Percentiles rank a stretch among this genome's conserved stretches.
These are phyloP conservation scores for Dryocosmus kuriphilus DNA, from an alignment of 2,888 invertebrate genomes.

Conservation along the genomic window DNA sequence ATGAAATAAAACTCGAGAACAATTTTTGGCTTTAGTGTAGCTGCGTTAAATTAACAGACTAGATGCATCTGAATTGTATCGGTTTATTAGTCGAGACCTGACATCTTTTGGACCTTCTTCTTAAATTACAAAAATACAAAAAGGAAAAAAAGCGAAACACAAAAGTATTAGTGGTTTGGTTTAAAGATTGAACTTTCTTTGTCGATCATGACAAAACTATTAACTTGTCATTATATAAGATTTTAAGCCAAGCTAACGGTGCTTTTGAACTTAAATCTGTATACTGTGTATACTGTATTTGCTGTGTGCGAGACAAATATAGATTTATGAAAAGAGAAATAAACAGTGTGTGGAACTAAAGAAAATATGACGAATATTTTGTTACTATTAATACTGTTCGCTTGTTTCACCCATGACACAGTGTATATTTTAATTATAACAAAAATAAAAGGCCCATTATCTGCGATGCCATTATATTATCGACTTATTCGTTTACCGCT, in stretches of 20 bases:
- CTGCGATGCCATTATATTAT: constrained; percentile 59
- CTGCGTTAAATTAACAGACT: constrained; percentile 26
- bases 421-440: constrained; percentile 78
- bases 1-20: not conserved
- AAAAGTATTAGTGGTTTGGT: constrained; percentile 70
- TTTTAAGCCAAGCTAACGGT: constrained; percentile 69
- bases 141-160: constrained; percentile 55
- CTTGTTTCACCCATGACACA: constrained; percentile 78
- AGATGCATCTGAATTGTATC: constrained; percentile 29
- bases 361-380: constrained; percentile 75
- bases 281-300: constrained; percentile 76
- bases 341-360: constrained; percentile 70
- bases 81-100: constrained; percentile 35
- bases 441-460: constrained; percentile 72
- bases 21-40: constrained; percentile 46
- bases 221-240: constrained; percentile 45
- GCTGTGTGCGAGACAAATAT: constrained; percentile 66
- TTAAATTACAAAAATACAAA: constrained; percentile 44
- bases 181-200: constrained; percentile 55
- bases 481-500: constrained; percentile 39
- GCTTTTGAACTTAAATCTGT: constrained; percentile 74
- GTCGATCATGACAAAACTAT: constrained; percentile 17
- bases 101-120: constrained; percentile 47
- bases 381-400: constrained; percentile 77
- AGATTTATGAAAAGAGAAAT: constrained; percentile 62